A percentile compares a stretch with the other conserved stretches of the same genome.
Evolutionary conservation across 2,888 invertebrate species (phyloP).

Genomic region (Parochlus steinenii): DNA sequence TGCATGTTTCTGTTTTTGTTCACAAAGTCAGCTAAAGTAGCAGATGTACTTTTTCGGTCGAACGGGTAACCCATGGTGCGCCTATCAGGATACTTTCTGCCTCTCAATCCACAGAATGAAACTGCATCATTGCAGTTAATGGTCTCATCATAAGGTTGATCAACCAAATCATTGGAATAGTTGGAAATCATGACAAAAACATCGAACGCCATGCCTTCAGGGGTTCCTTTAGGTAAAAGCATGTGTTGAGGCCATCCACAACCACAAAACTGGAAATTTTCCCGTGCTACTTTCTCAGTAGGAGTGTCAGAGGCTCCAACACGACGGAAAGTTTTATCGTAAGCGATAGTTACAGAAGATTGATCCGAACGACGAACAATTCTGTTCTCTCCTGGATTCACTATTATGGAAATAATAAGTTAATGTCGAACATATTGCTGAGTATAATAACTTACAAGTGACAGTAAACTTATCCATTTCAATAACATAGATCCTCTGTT

Average conservation of each 20-base stretch:
- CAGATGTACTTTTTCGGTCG: constrained; percentile 24
- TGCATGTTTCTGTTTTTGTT: not conserved
- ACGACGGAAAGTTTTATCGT: constrained; percentile 62
- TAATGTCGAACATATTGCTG: too few relatives aligned
- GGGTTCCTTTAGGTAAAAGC: constrained; percentile 48
- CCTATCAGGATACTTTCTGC: constrained; percentile 47
- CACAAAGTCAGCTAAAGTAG: too few relatives aligned
- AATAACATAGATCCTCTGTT: constrained; percentile 26
- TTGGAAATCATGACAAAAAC: constrained; percentile 56
- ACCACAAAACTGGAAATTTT: constrained; percentile 56
- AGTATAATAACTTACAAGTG: too few relatives aligned
- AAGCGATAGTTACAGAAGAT: constrained; percentile 69
- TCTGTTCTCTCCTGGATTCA: constrained; percentile 48
- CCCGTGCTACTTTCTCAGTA: constrained; percentile 32
- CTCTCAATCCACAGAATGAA: constrained; percentile 52
- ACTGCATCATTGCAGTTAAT: constrained; percentile 40
- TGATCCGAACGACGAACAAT: constrained; percentile 47
- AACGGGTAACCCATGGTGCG: constrained; percentile 47
- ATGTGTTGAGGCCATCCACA: constrained; percentile 68
- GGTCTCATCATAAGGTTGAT: constrained; percentile 20
- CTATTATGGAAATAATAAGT: constrained; percentile 29
- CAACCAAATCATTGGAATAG: constrained; percentile 41
- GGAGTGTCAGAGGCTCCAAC: constrained; percentile 41
- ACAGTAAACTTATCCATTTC: constrained; percentile 21
- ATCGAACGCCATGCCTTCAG: constrained; percentile 40